Conservation (phyloP, 2,113 vertebrate genomes). For the Pedionomus torquatus region DNA sequence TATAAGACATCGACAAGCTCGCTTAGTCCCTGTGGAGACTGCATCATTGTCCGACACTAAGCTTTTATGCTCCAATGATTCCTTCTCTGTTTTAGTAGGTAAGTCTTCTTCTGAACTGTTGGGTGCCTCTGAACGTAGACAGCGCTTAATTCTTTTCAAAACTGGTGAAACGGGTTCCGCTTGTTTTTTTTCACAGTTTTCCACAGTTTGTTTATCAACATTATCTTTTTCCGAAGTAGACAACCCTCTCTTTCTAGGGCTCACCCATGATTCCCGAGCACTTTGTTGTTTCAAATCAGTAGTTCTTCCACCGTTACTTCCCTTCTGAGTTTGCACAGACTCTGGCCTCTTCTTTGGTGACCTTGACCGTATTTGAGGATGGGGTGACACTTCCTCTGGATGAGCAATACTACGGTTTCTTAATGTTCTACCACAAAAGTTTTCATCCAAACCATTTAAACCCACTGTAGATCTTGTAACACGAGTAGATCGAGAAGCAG, state of each 20-base stretch:
- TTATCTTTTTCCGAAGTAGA: conserved; percentile 90
- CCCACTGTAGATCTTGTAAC: conserved; percentile 99
- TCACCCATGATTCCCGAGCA: conserved; percentile 83
- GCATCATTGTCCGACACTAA: conserved; percentile 83
- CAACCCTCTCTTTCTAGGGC: conserved; percentile 88
- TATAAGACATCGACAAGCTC: conserved; percentile 81
- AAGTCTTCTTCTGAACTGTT: conserved; percentile 86
- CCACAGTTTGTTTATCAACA: conserved; percentile 82
- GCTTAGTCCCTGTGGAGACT: conserved; percentile 78
- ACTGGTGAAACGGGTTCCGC: conserved; percentile 81
- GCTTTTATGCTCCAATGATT: conserved; percentile 76
- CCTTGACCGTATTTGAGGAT: conserved; percentile 88
- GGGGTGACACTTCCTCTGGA: conserved; percentile 90
- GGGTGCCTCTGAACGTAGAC: conserved; percentile 86
- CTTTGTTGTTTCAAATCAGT: conserved; percentile 79
- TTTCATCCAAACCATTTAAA: conserved; percentile 99
- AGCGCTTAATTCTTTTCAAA: conserved; percentile 90
- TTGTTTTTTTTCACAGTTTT: conserved; percentile 84
- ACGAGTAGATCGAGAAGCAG: conserved; percentile 98
- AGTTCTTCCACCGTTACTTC: conserved; percentile 77
- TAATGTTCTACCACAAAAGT: conserved; percentile 98
- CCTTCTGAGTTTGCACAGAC: conserved; percentile 79
- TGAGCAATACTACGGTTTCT: conserved; percentile 99
- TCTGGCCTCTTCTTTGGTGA: conserved; percentile 97
- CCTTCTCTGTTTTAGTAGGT: conserved; percentile 77